Evolutionary conservation across 2,888 invertebrate species (phyloP).

Genomic region (Phragmatobia fuliginosa): DNA sequence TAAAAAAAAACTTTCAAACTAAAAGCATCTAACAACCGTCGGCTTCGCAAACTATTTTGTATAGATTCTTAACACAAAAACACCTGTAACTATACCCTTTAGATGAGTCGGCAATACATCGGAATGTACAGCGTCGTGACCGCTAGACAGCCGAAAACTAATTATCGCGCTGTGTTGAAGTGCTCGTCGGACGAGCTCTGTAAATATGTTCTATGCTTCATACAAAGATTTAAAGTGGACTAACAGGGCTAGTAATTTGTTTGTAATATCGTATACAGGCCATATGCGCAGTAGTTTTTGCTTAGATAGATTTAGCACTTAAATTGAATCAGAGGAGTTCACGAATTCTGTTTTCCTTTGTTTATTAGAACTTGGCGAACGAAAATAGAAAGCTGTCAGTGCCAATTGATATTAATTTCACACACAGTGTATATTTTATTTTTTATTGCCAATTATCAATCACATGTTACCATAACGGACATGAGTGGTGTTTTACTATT

Average conservation of each 20-base stretch:
- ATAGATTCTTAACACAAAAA: conserved; percentile 66
- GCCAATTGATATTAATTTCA: conserved; percentile 39
- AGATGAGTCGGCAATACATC: conserved; percentile 74
- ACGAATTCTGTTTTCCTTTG: neutral
- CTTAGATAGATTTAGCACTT: conserved; percentile 22
- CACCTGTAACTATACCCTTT: conserved; percentile 71
- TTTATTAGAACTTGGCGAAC: neutral
- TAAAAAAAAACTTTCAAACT: neutral
- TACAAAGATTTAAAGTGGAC: conserved; percentile 31
- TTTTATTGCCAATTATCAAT: conserved; percentile 27
- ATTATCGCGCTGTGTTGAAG: conserved; percentile 69
- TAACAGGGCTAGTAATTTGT: conserved; percentile 29
- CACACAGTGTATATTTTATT: conserved; percentile 18
- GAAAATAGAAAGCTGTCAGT: conserved; percentile 43
- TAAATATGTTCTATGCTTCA: conserved; percentile 35
- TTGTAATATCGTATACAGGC: conserved; percentile 15
- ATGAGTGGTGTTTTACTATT: conserved; percentile 4
- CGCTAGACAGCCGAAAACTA: conserved; percentile 73
- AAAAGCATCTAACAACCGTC: neutral
- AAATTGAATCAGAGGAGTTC: conserved; percentile 6
- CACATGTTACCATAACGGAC: conserved; percentile 9
- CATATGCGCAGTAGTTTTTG: conserved; percentile 5
- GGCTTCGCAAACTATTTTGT: conserved; percentile 64
- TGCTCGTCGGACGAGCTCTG: conserved; percentile 53
- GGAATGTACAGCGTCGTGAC: conserved; percentile 78